Conservation (phyloP, 2,113 vertebrate genomes). For the Actenoides lindsayi region DNA sequence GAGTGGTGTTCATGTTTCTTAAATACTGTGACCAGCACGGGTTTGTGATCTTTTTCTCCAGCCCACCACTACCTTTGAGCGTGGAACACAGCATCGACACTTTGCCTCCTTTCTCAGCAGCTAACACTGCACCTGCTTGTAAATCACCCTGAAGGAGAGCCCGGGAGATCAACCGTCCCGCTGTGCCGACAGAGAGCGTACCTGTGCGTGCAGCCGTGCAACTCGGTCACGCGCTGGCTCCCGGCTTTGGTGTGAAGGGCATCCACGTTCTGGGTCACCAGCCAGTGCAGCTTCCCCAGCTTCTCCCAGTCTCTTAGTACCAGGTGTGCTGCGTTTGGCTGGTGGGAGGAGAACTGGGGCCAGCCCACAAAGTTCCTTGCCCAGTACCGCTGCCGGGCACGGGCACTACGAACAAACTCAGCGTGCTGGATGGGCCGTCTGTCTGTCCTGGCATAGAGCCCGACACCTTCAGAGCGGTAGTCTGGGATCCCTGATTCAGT, state of each 20-base stretch:
- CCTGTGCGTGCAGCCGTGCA: constrained; percentile 94
- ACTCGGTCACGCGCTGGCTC: constrained; percentile 86
- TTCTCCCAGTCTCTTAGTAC: constrained; percentile 86
- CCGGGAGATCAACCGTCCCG: fast-evolving
- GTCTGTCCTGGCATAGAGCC: constrained; percentile 90
- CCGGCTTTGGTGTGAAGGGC: constrained; percentile 92
- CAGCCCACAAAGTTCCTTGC: constrained; percentile 95
- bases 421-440: constrained; percentile 86
- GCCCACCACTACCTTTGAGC: background rate
- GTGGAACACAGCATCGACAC: fast-evolving
- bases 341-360: constrained; percentile 89
- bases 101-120: background rate
- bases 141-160: background rate
- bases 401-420: constrained; percentile 84
- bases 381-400: constrained; percentile 92
- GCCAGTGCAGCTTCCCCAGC: constrained; percentile 88
- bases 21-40: background rate
- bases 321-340: constrained; percentile 87
- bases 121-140: background rate
- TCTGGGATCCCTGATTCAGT: constrained; percentile 97
- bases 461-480: constrained; percentile 92
- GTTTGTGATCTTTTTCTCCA: background rate
- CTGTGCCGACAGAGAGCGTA: background rate
- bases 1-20: background rate
- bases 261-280: constrained; percentile 97